Evolutionary conservation across 35 echinoderm and acorn worm species (phyloP), one percentile per base, ranked within the genome.

Genomic region (Diadema setosum): DNA sequence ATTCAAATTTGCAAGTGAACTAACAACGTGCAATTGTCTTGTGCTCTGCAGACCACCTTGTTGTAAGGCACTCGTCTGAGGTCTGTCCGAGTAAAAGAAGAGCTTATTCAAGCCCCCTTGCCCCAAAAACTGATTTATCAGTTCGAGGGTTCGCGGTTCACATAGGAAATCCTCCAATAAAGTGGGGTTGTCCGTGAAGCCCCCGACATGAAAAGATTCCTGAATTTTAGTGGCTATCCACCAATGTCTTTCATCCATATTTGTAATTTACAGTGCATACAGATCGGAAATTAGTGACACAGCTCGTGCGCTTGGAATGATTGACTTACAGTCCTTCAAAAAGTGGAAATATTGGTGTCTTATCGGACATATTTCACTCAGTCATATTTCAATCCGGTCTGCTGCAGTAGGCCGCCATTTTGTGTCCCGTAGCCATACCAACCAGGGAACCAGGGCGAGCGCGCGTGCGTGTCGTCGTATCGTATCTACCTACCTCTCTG

Each of bases 201-300:
- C 96, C 29, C 96, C 96, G 57, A 99, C 92, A 83, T 99, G 96
- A 59, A 99, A 99, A 31, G 96, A 99, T 45, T 99, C 96, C 86
- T 99, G 96, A 74, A 99, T 99, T 94, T 99, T 99, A 12, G 96
- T 99, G 32, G 96, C 96, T 33, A 99, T 99, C 96, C 96, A 99
- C 96, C 96, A 99, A 78, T 94, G 92, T 76, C 96, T 91, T 70
- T 99, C 96, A 94, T 99, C 96, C 96, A 99, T 99, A 41, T 92
- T 90, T 25, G 20, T 9, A n/a, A n/a, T n/a, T n/a, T n/a, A n/a
- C n/a, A n/a, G n/a, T n/a, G n/a, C n/a, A n/a, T n/a, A n/a, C n/a
- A n/a, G n/a, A n/a, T n/a, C n/a, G n/a, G n/a, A n/a, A n/a, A n/a
- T n/a, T n/a, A n/a, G n/a, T n/a, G n/a, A n/a, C n/a, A n/a, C n/a